A percentile compares a stretch with the other conserved stretches of the same genome.
Evolutionary conservation across 1,140 invertebrate genomes (phyloP).

Genomic region (Scaptomyza montana): DNA sequence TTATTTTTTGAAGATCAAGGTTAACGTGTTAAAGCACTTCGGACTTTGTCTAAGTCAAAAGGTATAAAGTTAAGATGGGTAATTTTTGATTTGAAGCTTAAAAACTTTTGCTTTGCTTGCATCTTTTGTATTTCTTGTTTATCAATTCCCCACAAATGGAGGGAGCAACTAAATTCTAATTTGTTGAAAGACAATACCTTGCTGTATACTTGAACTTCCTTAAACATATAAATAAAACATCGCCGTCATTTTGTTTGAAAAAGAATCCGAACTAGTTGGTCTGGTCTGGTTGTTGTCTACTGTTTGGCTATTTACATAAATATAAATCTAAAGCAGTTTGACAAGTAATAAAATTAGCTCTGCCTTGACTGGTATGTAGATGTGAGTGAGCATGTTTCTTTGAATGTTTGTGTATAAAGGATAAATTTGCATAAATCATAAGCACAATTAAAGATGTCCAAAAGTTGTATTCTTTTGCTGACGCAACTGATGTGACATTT

Average conservation of each 20-base stretch:
- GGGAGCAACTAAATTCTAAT: conserved; percentile 14
- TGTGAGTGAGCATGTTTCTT: conserved; percentile 22
- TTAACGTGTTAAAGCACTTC: neutral
- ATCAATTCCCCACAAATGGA: neutral
- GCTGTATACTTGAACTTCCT: conserved; percentile 34
- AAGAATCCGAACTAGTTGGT: conserved; percentile 42
- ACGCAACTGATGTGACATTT: conserved; percentile 72
- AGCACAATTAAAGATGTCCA: conserved; percentile 73
- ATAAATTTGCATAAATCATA: conserved; percentile 80
- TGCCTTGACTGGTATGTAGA: conserved; percentile 63
- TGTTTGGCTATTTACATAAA: conserved; percentile 41
- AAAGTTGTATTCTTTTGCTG: conserved; percentile 61
- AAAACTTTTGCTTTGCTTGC: conserved; percentile 3
- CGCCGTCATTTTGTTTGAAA: conserved; percentile 12
- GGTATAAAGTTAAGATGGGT: neutral
- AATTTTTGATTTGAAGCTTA: neutral
- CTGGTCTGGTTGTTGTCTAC: conserved; percentile 35
- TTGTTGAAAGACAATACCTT: conserved; percentile 1
- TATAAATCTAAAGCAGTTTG: conserved; percentile 52
- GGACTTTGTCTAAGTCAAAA: no score
- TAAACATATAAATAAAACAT: conserved; percentile 8
- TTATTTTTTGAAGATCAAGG: neutral
- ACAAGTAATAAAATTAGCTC: conserved; percentile 54
- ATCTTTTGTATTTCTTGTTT: neutral
- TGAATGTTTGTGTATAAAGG: conserved; percentile 42